phyloP scores from a whole-genome alignment of 2,113 vertebrate genomes.

The Tragelaphus imberbis region DNA sequence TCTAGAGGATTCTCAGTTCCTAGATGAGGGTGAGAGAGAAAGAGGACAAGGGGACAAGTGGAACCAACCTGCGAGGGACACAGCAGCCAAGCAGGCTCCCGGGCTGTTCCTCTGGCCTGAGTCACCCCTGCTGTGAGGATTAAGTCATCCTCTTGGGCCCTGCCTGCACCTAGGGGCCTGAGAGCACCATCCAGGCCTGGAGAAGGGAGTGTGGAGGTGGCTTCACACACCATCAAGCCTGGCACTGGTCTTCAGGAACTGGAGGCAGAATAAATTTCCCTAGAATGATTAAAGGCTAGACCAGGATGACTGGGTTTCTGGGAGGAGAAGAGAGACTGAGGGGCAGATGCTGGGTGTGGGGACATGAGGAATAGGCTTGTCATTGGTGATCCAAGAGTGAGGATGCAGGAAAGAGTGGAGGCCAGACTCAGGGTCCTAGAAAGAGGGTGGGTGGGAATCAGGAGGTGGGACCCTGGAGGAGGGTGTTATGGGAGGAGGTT shows the following conservation, averaged over 20 bases:
- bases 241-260: not conserved
- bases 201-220: not conserved
- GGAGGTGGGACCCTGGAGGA: not conserved
- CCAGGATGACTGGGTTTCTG: not conserved
- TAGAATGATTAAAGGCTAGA: not conserved
- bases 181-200: not conserved
- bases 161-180: not conserved
- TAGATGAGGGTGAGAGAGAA: not conserved
- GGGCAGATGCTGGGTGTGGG: not conserved
- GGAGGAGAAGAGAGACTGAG: not conserved
- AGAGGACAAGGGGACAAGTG: not conserved
- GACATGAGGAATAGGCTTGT: not conserved
- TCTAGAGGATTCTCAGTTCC: not conserved
- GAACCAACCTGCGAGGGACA: not conserved
- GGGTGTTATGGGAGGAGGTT: not conserved
- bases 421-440: not conserved
- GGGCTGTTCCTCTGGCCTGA: not conserved
- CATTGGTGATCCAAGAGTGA: not conserved
- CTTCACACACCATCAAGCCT: not conserved
- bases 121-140: not conserved
- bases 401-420: not conserved
- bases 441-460: not conserved
- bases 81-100: not conserved
- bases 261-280: not conserved
- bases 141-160: not conserved